Base-by-base conservation (phyloP, 1,140 invertebrate species). In the Triops longicaudatus region DNA sequence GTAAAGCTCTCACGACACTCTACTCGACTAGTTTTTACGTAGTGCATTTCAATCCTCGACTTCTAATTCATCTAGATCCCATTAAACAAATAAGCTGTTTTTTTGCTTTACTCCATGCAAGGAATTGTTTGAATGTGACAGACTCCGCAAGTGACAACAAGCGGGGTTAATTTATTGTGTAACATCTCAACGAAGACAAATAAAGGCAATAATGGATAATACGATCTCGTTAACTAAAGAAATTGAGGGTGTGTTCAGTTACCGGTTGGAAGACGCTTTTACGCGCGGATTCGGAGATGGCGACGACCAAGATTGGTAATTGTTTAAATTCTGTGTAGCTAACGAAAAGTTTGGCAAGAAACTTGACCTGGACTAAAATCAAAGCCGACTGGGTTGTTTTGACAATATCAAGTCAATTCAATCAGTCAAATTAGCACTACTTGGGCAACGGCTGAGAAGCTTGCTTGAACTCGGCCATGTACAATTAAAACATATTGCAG, bases 231-330 rank as follows among this genome's bases (percentile, higher is more conserved):
- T 78, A 9, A 41, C 73, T 4, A 50, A 76, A 42, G 26, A 76
- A 31, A 77, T 79, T 43, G 78, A 76, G 74, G 75, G 76, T 42
- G 78, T 78, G 12, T 79, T 79, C 73, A 41, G 78, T 7, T 79
- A 79, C 73, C 78, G 75, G 71, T 73, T 79, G 73, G 42, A 72
- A 44, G 78, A 79, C 43, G 79, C 79, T 1, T 79, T 78, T 41
- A 50, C 76, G 37, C 63, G 77, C 14, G 79, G 79, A 41, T 37
- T 76, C 37, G 79, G 77, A 76, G 74, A 78, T 11, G 79, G 78
- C 14, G 31, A 44, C 28, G 5, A 74, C 9, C 27, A 63, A 75
- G 73, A 74, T 14, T 78, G 76, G 78, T 77, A 77, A 73, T 17
- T 22, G 31, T 41, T n/a, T 28, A 22, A n/a, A 72, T 44, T 6